Evolutionary conservation across 1,140 invertebrate genomes (phyloP), one percentile per base, ranked within the genome.

Genomic region (Nebria ingens): DNA sequence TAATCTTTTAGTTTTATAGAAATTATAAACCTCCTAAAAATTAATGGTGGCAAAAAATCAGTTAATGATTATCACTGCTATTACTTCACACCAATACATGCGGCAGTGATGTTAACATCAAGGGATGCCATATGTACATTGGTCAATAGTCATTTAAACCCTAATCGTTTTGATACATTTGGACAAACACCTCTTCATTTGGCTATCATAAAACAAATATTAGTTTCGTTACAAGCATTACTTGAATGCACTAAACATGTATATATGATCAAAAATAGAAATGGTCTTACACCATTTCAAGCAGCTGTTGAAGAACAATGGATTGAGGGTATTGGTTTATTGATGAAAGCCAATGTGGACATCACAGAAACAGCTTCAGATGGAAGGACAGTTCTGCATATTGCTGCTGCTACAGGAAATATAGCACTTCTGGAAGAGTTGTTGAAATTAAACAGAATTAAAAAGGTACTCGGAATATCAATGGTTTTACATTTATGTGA

Each of bases 361-460:
- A 17, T 45, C 4, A 17, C 40, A 11, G 40, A 45, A 45, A 17
- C 17, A 12, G 82, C 82, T 58, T 78, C 82, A 40, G 76, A 81
- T n/a, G 78, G 76, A 11, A 69, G 77, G 58, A 80, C 74, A 20
- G 71, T 78, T 2, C 67, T 84, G 17, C 75, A 78, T 58, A 68
- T 77, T 29, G 79, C 80, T n/a, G 76, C 79, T 52, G 65, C 75
- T 19, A 65, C 71, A 15, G 83, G 82, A 0, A 77, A 85, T 59
- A 12, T 71, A 61, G 78, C 84, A 23, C 73, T 86, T 3, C 72
- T 86, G 1, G 72, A 75, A 57, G 72, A 84, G 64, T 73, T 87
- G 2, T 68, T 82, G 19, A 17, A 45, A 45, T 45, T 45, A 17
- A 17, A 45, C 4, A 17, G 17, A 12, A 45, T 17, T 45, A 17